Evolutionary conservation across 1,140 invertebrate species (phyloP).

Genomic region (Panagrolaimus sp.): DNA sequence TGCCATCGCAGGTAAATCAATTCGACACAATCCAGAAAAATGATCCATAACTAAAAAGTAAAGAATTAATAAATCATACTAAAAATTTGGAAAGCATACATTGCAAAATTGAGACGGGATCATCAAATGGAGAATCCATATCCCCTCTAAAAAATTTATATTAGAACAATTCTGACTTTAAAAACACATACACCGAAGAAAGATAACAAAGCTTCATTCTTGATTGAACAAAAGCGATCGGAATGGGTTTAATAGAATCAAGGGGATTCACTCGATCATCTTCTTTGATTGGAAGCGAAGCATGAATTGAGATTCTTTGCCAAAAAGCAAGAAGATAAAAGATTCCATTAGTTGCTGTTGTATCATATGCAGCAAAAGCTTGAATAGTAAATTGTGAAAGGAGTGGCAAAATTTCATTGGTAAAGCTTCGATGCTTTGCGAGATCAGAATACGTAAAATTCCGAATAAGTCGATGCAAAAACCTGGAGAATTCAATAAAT

Average conservation of each 20-base stretch:
- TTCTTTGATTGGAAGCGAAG: background rate
- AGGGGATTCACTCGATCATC: background rate
- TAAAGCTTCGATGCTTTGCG: background rate
- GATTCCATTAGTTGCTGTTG: background rate
- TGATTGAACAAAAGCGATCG: conserved; percentile 2
- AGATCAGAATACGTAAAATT: conserved; percentile 15
- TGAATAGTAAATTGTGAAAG: background rate
- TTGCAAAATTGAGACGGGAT: background rate
- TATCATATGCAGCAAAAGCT: background rate
- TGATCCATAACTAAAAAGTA: conserved; percentile 1
- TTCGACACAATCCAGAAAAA: conserved; percentile 3
- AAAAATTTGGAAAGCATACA: background rate
- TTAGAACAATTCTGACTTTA: background rate
- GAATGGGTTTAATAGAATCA: conserved; percentile 2
- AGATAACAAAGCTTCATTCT: background rate
- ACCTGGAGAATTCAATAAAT: background rate
- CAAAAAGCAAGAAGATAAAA: conserved; percentile 11
- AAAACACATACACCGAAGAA: background rate
- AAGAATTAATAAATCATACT: too few species aligned
- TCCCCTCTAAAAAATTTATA: background rate
- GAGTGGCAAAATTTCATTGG: background rate
- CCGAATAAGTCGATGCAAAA: background rate
- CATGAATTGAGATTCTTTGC: background rate
- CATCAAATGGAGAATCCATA: background rate
- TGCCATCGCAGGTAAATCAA: background rate